Evolutionary conservation across 53 echinoderm and acorn worm species (phyloP).

Genomic region (Stichopus horrens): DNA sequence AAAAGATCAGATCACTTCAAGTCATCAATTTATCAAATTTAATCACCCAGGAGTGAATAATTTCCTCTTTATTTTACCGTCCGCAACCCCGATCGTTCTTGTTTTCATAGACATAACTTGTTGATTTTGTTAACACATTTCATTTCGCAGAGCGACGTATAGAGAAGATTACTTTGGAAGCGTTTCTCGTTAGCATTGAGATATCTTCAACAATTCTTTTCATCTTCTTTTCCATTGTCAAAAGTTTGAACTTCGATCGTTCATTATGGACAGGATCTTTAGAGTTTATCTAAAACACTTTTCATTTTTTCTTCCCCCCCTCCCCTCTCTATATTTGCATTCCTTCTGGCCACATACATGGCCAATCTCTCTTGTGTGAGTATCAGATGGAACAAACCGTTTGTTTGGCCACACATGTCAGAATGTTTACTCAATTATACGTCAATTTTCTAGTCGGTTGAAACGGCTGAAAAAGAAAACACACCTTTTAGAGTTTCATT

Average conservation of each 20-base stretch:
- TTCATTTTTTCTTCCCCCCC: background rate
- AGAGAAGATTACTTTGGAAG: too few species aligned
- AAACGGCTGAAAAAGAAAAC: background rate
- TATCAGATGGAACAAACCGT: background rate
- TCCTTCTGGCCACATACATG: background rate
- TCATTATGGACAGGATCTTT: too few species aligned
- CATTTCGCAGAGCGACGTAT: too few species aligned
- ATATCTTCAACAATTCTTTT: too few species aligned
- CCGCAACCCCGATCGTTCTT: too few species aligned
- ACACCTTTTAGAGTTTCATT: slow-evolving; percentile 18
- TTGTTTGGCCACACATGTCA: slow-evolving; percentile 43
- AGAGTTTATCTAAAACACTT: too few species aligned
- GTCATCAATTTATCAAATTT: background rate
- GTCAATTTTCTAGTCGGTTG: slow-evolving; percentile 23
- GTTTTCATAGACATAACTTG: too few species aligned
- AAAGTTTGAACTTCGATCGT: too few species aligned
- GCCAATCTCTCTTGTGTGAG: background rate
- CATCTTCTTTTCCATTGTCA: too few species aligned
- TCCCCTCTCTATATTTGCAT: background rate
- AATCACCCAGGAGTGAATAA: background rate
- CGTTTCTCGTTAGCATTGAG: too few species aligned
- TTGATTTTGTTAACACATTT: too few species aligned
- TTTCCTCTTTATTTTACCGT: too few species aligned
- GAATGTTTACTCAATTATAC: slow-evolving; percentile 40
- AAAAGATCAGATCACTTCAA: background rate